Percentiles rank a stretch among this genome's conserved stretches.
These are phyloP conservation scores for Lipotes vexillifer DNA, from an alignment of 2,113 vertebrate species.

Conservation along the genomic window DNA sequence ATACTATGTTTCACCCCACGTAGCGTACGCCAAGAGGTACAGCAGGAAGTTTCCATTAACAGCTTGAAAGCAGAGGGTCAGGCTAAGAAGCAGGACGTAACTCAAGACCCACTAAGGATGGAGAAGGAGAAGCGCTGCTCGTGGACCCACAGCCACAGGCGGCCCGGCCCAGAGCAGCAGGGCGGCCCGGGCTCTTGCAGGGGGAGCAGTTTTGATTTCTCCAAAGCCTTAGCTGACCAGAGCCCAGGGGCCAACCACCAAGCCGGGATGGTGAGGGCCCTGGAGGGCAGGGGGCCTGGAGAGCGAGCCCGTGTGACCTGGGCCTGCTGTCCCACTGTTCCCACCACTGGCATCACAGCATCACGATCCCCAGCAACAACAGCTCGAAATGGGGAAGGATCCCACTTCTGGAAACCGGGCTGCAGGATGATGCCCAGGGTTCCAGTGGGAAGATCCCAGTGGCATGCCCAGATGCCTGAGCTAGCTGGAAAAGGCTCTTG, in stretches of 20 bases:
- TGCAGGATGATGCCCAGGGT: too few relatives aligned
- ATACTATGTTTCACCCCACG: fast-evolving
- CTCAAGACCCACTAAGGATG: too few relatives aligned
- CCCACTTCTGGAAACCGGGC: fast-evolving
- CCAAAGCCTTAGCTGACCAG: background rate
- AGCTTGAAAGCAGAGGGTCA: background rate
- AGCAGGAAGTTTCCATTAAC: background rate
- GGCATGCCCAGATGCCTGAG: fast-evolving
- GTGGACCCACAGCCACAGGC: background rate
- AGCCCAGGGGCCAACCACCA: background rate
- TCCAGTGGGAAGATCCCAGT: fast-evolving
- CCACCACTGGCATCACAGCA: fast-evolving
- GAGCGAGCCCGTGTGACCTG: fast-evolving
- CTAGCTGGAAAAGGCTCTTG: background rate
- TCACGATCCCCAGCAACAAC: background rate
- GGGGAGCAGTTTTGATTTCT: background rate
- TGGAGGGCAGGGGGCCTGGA: background rate
- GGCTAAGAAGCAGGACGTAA: fast-evolving
- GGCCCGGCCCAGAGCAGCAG: background rate
- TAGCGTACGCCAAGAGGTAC: fast-evolving
- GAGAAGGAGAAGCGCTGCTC: too few relatives aligned
- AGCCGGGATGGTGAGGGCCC: background rate
- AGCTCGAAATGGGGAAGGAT: fast-evolving
- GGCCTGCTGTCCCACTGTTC: fast-evolving
- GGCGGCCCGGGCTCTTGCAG: background rate